Evolutionary conservation across 2,888 invertebrate species (phyloP).

Genomic region (Drosophila paranaensis): DNA sequence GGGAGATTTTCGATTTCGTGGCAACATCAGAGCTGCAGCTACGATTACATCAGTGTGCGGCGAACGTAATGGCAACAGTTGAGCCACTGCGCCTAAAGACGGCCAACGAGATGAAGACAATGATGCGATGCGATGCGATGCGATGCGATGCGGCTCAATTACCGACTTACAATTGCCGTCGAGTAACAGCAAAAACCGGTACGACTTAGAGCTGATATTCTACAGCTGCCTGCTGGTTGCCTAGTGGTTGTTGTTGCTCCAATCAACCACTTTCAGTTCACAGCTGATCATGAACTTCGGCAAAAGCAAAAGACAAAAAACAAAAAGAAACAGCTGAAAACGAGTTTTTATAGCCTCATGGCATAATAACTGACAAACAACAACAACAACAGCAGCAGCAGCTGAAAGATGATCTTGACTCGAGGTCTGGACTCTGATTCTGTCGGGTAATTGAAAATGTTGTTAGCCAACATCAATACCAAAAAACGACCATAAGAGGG

Average conservation of each 20-base stretch:
- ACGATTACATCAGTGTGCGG: slow-evolving; percentile 67
- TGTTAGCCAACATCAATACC: slow-evolving; percentile 78
- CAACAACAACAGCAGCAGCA: slow-evolving; percentile 19
- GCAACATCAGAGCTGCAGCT: slow-evolving; percentile 60
- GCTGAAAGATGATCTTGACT: slow-evolving; percentile 32
- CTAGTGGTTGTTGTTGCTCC: slow-evolving; percentile 33
- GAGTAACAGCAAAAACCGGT: slow-evolving; percentile 80
- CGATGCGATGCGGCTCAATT: slow-evolving; percentile 62
- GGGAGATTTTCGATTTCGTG: slow-evolving; percentile 46
- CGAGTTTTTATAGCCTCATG: slow-evolving; percentile 74
- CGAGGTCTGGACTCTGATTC: slow-evolving; percentile 35
- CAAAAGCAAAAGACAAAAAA: slow-evolving; percentile 27
- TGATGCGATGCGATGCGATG: slow-evolving; percentile 47
- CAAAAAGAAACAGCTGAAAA: slow-evolving; percentile 66
- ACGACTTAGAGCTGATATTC: slow-evolving; percentile 39
- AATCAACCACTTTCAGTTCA: slow-evolving; percentile 80
- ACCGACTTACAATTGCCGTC: slow-evolving; percentile 69
- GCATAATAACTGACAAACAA: slow-evolving; percentile 70
- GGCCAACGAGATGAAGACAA: slow-evolving; percentile 53
- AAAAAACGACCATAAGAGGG: slow-evolving; percentile 66
- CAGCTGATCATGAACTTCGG: slow-evolving; percentile 79
- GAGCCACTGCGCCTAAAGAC: slow-evolving; percentile 26
- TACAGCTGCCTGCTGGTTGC: slow-evolving; percentile 18
- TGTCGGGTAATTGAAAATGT: slow-evolving; percentile 71
- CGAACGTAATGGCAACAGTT: slow-evolving; percentile 53